Evolutionary conservation across 2,888 invertebrate species (phyloP).

Genomic region (Meandrusa payeni): DNA sequence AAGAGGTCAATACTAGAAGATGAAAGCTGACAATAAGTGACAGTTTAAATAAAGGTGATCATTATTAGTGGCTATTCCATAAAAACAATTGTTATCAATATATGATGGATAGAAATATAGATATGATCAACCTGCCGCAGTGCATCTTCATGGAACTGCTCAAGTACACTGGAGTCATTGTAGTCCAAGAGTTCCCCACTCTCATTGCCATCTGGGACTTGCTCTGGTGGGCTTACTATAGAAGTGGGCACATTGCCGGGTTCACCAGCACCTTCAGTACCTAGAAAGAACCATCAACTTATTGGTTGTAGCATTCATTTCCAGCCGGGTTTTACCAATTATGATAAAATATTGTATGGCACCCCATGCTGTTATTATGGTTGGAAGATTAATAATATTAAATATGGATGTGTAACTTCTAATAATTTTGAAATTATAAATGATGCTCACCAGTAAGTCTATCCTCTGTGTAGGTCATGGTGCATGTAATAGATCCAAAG

Average conservation of each 20-base stretch:
- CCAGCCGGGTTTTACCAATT: too few species aligned
- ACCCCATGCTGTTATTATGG: too few species aligned
- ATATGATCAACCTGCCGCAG: slow-evolving; percentile 83
- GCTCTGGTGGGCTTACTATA: slow-evolving; percentile 50
- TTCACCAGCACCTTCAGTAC: slow-evolving; percentile 67
- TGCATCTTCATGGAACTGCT: slow-evolving; percentile 89
- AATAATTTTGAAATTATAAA: too few species aligned
- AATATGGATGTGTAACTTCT: too few species aligned
- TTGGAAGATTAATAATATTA: too few species aligned
- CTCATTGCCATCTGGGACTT: slow-evolving; percentile 51
- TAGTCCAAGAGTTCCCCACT: slow-evolving; percentile 80
- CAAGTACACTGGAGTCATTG: slow-evolving; percentile 81
- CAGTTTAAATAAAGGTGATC: too few species aligned
- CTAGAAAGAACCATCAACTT: slow-evolving; percentile 28
- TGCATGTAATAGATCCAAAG: slow-evolving; percentile 56
- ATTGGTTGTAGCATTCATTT: not conserved
- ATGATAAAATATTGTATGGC: too few species aligned
- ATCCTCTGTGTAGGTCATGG: slow-evolving; percentile 68
- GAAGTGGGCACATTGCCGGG: slow-evolving; percentile 49
- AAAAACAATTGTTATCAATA: too few species aligned
- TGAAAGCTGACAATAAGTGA: too few species aligned
- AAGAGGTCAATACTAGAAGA: too few species aligned
- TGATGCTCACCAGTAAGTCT: slow-evolving; percentile 45
- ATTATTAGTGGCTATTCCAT: too few species aligned
- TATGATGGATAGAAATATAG: too few species aligned